These are phyloP conservation scores for Dinothrombium tinctorium DNA, from an alignment of 1,140 invertebrate species.

Conservation along the genomic window DNA sequence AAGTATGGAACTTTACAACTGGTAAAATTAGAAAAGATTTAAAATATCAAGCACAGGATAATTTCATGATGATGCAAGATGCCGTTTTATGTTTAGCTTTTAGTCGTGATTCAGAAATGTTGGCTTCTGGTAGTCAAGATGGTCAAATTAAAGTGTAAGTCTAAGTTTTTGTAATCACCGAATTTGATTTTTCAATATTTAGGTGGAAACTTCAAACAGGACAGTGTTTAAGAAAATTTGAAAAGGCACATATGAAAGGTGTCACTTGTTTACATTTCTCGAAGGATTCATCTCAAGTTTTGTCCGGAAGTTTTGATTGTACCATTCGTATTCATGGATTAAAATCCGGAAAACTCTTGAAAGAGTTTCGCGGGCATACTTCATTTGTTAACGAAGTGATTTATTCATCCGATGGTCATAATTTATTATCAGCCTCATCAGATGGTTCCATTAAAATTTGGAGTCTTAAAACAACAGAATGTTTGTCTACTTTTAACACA, in stretches of 20 bases:
- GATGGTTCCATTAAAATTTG: conserved; percentile 87
- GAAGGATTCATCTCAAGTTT: conserved; percentile 83
- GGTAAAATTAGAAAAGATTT: conserved; percentile 98
- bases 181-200: too few species aligned
- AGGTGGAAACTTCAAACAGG: conserved; percentile 92
- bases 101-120: conserved; percentile 90
- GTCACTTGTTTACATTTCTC: conserved; percentile 94
- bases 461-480: conserved; percentile 90
- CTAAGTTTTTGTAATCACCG: too few species aligned
- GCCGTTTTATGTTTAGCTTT: conserved; percentile 82
- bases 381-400: conserved; percentile 95
- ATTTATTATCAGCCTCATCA: conserved; percentile 70
- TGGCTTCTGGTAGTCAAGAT: conserved; percentile 75
- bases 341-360: conserved; percentile 91
- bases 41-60: conserved; percentile 86
- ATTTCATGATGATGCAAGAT: conserved; percentile 76
- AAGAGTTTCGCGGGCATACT: conserved; percentile 86
- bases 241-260: conserved; percentile 84
- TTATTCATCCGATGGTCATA: conserved; percentile 77
- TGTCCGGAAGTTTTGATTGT: conserved; percentile 87
- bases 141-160: conserved; percentile 54
- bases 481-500: conserved; percentile 78
- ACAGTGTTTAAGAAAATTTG: conserved; percentile 78
- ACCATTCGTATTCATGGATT: conserved; percentile 86
- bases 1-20: conserved; percentile 98